Conservation (phyloP, 2,888 invertebrate genomes). For the Homarus gammarus region DNA sequence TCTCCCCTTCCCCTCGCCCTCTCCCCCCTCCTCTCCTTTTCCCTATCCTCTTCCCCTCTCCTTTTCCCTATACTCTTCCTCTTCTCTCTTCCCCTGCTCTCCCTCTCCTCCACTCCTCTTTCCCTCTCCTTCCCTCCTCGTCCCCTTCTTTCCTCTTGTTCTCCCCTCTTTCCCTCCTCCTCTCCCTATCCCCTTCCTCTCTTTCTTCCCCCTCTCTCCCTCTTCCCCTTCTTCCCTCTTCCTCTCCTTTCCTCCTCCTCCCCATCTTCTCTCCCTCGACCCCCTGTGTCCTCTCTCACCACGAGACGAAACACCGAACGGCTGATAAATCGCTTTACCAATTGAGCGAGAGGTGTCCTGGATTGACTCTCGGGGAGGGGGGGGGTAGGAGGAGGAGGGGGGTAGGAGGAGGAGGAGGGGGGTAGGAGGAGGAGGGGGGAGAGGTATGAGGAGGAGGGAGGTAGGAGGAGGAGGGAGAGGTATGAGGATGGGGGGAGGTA, state of each 20-base stretch:
- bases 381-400: too few species aligned
- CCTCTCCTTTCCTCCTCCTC: neutral
- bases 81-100: neutral
- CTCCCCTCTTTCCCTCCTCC: neutral
- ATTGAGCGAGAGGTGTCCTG: constrained; percentile 35
- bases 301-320: constrained; percentile 39
- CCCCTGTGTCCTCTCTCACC: neutral
- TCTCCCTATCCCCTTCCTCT: too few species aligned
- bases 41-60: neutral
- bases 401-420: too few species aligned
- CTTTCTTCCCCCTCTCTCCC: neutral
- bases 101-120: neutral
- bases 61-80: too few species aligned
- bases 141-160: too few species aligned
- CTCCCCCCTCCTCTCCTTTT: neutral
- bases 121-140: neutral
- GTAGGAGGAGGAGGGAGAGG: too few species aligned
- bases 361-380: constrained; percentile 37
- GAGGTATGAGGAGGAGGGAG: too few species aligned
- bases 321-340: constrained; percentile 59
- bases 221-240: neutral
- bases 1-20: neutral
- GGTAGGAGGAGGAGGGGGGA: too few species aligned
- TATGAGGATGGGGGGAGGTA: too few species aligned
- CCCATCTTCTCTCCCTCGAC: neutral